Conservation (phyloP, 2,113 vertebrate genomes). For the Peromyscus maniculatus region DNA sequence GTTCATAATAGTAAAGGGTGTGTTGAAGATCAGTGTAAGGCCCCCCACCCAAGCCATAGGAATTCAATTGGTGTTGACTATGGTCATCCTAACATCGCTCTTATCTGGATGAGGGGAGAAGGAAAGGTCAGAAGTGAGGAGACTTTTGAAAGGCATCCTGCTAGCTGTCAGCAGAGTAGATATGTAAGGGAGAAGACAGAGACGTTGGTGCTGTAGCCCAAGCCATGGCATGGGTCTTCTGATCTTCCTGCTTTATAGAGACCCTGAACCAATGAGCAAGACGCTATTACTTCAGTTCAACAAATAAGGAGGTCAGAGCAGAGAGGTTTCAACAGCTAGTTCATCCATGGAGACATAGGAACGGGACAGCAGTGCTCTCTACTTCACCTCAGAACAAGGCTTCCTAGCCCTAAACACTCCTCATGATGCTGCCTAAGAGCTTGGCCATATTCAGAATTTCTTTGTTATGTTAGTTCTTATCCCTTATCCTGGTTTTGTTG, state of each 20-base stretch:
- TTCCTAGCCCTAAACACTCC: not conserved
- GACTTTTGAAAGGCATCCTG: not conserved
- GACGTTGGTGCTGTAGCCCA: not conserved
- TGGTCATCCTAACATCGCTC: not conserved
- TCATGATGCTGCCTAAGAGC: not conserved
- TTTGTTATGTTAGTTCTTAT: not conserved
- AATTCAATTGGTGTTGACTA: not conserved
- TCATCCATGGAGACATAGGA: not conserved
- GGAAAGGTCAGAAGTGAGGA: not conserved
- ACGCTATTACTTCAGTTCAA: not conserved
- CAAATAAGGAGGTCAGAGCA: not conserved
- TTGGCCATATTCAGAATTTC: not conserved
- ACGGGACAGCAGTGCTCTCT: not conserved
- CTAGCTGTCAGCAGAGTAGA: not conserved
- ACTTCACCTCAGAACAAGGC: not conserved
- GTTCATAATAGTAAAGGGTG: constrained; percentile 8
- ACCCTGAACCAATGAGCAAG: not conserved
- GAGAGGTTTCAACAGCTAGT: not conserved
- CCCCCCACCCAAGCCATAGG: not conserved
- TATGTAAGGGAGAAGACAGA: not conserved
- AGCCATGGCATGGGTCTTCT: not conserved
- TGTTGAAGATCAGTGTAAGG: not conserved
- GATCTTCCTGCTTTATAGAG: not conserved
- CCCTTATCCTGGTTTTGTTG: not conserved
- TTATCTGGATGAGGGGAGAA: not conserved